phyloP scores from a whole-genome alignment of 2,113 vertebrate genomes.

The Phoxinus phoxinus region DNA sequence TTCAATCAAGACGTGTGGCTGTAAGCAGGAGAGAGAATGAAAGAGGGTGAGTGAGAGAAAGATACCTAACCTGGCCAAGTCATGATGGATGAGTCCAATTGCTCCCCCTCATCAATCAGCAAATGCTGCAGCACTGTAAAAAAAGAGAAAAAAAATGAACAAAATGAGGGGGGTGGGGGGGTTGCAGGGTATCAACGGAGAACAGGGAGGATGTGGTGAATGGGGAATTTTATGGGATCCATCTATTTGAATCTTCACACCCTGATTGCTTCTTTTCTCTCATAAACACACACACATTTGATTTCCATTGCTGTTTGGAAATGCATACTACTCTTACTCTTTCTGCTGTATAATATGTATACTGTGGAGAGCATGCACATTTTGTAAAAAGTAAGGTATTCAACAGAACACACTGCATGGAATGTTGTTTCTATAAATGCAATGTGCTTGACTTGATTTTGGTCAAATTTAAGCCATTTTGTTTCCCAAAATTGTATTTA shows the following conservation, averaged over 20 bases:
- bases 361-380: not conserved
- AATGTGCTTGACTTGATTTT: not conserved
- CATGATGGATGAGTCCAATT: constrained; percentile 61
- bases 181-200: not conserved
- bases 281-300: not conserved
- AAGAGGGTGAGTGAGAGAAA: constrained; percentile 41
- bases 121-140: constrained; percentile 47
- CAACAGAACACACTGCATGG: not conserved
- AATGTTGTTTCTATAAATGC: not conserved
- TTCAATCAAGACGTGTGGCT: constrained; percentile 53
- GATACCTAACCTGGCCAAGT: constrained; percentile 52
- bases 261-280: constrained; percentile 22
- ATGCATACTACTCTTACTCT: not conserved
- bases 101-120: constrained; percentile 58
- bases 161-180: not conserved
- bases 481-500: not conserved
- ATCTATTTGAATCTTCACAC: constrained; percentile 22
- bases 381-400: not conserved
- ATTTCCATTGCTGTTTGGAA: not conserved
- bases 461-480: not conserved
- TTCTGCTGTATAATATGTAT: not conserved
- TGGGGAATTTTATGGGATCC: constrained; percentile 19
- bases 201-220: constrained; percentile 3
- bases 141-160: constrained; percentile 3
- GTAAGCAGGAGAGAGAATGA: constrained; percentile 35